Conservation (phyloP, 2,113 vertebrate species). For the Macrotis lagotis region DNA sequence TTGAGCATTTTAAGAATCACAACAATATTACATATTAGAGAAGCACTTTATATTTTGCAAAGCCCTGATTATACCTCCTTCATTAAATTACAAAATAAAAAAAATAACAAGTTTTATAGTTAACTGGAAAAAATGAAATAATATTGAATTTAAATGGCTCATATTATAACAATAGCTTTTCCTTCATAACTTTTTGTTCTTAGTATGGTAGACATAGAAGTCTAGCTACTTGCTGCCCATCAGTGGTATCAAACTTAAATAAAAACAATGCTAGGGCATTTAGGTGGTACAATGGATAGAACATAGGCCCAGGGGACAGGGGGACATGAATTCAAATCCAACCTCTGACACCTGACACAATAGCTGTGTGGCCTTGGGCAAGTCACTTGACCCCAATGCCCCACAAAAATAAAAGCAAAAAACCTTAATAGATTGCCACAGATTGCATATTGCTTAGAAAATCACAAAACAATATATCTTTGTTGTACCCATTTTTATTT, state of each 20-base stretch:
- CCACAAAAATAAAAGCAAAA: too few species aligned
- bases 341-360: too few species aligned
- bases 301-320: too few species aligned
- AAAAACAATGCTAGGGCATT: too few species aligned
- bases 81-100: neutral
- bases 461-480: neutral
- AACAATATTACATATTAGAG: neutral
- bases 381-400: too few species aligned
- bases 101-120: slow-evolving; percentile 12
- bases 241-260: neutral
- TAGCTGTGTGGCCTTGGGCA: too few species aligned
- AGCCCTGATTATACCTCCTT: neutral
- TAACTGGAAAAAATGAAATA: neutral
- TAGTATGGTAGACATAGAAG: neutral
- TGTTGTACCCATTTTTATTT: neutral
- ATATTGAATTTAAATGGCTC: slow-evolving; percentile 7
- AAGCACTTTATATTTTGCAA: neutral
- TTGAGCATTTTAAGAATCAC: neutral
- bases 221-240: neutral
- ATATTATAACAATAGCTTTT: neutral
- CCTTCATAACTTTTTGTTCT: neutral
- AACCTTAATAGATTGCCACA: neutral
- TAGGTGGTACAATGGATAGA: too few species aligned
- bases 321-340: too few species aligned
- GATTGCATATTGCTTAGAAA: neutral